Evolutionary conservation across 2,797 vertebrate genomes (phyloP), one percentile per base, ranked within the genome.

Genomic region (Syngnathus acus): DNA sequence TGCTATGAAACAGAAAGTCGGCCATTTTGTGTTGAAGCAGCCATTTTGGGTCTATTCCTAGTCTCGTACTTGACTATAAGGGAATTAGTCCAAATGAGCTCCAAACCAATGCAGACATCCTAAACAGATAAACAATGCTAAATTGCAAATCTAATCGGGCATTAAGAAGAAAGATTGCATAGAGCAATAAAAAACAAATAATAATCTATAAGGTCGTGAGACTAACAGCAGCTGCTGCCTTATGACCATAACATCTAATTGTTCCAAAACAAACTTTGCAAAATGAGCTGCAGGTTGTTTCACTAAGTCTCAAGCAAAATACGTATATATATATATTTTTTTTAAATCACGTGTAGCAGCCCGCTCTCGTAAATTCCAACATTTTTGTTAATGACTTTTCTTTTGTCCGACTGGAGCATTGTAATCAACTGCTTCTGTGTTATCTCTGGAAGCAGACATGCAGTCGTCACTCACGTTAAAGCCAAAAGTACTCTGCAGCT

Each of bases 401-500:
- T 42, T 62, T 62, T 62, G 40, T 62, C 42, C 21, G 14, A 57
- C 14, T 37, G 55, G 6, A 16, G 32, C 55, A 57, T 57, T 57
- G 55, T 57, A 57, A 57, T 57, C 55, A 45, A 23, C 42, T 26
- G 60, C 21, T 62, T 45, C 60, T 26, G 21, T 38, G 43, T 51
- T 51, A 48, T 38, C 62, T 38, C 43, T 21, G 17, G 19, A 40
- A 19, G 19, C 47, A 4, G n/a, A n/a, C 26, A 7, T 26, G 16
- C 10, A 55, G 54, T 55, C 54, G 23, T 55, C 54, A 89, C 93
- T 90, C 78, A 97, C 97, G 6, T 94, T 93, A 68, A 98, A 74
- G 21, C 71, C 60, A 75, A 94, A 97, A 55, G 87, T 91, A 67
- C 82, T 88, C 89, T 98, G 95, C 4, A 97, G 89, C 64, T 96